Base-by-base conservation (phyloP, 2,113 vertebrate genomes). In the Halichoerus grypus region DNA sequence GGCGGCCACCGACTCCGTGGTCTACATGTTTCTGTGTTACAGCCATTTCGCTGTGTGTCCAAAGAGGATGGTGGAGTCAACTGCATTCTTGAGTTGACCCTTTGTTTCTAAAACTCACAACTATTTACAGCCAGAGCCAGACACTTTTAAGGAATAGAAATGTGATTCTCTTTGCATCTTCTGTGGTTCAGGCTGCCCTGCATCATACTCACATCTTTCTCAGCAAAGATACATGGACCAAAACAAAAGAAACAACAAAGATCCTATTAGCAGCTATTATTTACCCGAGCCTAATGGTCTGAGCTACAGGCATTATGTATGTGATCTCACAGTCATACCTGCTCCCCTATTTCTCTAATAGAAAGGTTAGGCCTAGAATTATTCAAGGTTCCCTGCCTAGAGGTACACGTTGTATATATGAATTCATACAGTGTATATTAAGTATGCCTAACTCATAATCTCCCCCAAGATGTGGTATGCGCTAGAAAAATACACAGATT, bases 401-500 rank as follows among this genome's bases (percentile, higher is more conserved):
- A 61, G 53, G 21, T 63, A 59, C 36, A 42, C 7, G 51, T 88
- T 22, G 24, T 77, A 3, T 71, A 63, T 53, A 90, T 11, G 19
- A 22, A 19, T 4, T 53, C 28, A 1, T 13, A 26, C 3, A 42
- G 14, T 81, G 33, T 22, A 11, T 51, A 26, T 71, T 57, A 77
- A 86, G 10, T 67, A 14, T 57, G n/a, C 10, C 0, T n/a, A 22
- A 59, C 14, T 33, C 42, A 24, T n/a, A 69, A 90, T 16, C 33
- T 49, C 57, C 69, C 36, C 69, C 10, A 79, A 94, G 22, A 53
- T 63, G 3, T 65, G 22, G 42, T 39, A 24, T 57, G 31, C 26
- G 83, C 46, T 79, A 26, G 74, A 83, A 91, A 83, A 84, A 91
- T 77, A 67, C 24, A 80, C 28, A 91, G 74, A 90, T 97, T 67